Percentiles rank a stretch among this genome's conserved stretches.
These are phyloP conservation scores for Druceiella hillmani DNA, from an alignment of 2,888 invertebrate species.

Conservation along the genomic window DNA sequence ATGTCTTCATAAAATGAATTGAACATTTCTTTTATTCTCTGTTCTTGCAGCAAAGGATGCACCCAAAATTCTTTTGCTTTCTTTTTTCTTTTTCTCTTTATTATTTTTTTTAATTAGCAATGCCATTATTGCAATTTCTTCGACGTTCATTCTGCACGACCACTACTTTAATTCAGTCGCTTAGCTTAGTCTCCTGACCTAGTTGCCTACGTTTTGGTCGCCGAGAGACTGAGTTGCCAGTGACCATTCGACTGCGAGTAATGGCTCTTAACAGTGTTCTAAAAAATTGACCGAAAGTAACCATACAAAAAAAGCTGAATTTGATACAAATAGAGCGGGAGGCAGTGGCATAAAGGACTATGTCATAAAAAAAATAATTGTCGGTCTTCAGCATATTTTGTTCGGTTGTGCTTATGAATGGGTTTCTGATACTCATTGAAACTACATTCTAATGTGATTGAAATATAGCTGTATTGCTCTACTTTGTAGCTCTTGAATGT, in stretches of 20 bases:
- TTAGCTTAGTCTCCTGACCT: conserved; percentile 6
- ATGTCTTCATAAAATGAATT: conserved; percentile 16
- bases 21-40: conserved; percentile 21
- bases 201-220: conserved; percentile 12
- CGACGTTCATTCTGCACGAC: conserved; percentile 17
- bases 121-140: conserved; percentile 15
- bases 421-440: no score
- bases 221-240: conserved; percentile 12
- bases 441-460: no score
- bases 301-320: no score
- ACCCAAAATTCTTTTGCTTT: conserved; percentile 19
- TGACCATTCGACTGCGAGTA: conserved; percentile 13
- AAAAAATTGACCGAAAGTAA: no score
- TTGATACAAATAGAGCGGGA: no score
- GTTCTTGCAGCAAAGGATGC: conserved; percentile 21
- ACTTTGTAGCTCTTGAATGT: no score
- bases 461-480: no score
- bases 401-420: no score
- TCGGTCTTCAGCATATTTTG: no score
- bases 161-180: conserved; percentile 11
- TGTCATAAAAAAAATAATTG: no score
- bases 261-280: no score
- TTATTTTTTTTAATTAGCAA: conserved; percentile 9
- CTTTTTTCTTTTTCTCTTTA: conserved; percentile 15
- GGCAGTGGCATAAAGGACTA: no score